Percentiles rank a stretch among this genome's conserved stretches.
These are phyloP conservation scores for Coregonus suidteri DNA, from an alignment of 2,797 vertebrate genomes.

Conservation along the genomic window DNA sequence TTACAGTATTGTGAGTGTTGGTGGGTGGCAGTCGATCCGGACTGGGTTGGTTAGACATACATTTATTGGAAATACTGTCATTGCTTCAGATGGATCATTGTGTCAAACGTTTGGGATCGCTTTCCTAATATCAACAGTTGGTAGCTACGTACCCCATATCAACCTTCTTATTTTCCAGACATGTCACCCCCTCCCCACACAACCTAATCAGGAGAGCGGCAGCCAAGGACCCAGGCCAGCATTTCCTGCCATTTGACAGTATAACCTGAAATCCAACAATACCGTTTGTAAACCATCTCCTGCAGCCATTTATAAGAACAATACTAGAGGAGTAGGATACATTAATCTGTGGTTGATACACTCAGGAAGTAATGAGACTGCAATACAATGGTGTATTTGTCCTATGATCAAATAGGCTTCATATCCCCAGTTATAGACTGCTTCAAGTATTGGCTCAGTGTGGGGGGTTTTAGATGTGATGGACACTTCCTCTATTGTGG, in stretches of 20 bases:
- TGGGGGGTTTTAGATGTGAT: constrained; percentile 29
- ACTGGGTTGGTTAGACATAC: not conserved
- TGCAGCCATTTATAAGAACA: constrained; percentile 60
- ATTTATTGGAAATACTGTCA: not conserved
- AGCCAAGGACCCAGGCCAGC: constrained; percentile 57
- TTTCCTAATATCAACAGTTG: not conserved
- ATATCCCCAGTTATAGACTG: constrained; percentile 17
- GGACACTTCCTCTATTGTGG: constrained; percentile 23
- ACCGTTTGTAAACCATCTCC: constrained; percentile 35
- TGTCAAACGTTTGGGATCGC: too few relatives aligned
- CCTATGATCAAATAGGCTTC: constrained; percentile 63
- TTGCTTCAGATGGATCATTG: not conserved
- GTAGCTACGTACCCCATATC: not conserved
- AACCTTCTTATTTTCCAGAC: constrained; percentile 17
- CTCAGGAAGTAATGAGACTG: constrained; percentile 77
- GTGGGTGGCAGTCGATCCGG: too few relatives aligned
- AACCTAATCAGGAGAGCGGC: constrained; percentile 60
- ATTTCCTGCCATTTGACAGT: constrained; percentile 62
- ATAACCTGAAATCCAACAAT: constrained; percentile 53
- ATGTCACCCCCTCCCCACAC: constrained; percentile 56
- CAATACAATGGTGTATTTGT: constrained; percentile 74
- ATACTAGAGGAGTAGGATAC: constrained; percentile 69
- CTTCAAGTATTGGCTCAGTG: constrained; percentile 35
- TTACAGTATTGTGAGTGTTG: too few relatives aligned
- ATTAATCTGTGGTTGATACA: constrained; percentile 75